phyloP scores from a whole-genome alignment of 2,888 invertebrate species.

The Alsophila aescularia region DNA sequence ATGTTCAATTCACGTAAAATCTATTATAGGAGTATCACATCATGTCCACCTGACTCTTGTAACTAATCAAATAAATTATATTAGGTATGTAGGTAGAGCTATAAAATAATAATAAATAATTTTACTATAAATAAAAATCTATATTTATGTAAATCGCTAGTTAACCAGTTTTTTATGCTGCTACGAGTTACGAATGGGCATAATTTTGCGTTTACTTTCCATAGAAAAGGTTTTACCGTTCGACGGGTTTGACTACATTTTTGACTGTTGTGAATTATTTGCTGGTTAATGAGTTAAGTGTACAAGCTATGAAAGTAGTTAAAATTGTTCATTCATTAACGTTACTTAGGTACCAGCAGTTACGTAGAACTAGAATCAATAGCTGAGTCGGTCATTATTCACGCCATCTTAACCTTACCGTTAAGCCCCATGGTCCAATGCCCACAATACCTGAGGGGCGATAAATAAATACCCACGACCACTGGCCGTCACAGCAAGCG shows the following conservation, averaged over 20 bases:
- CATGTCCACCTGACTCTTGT: not conserved
- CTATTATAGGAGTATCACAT: not conserved
- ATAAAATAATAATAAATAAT: slow-evolving; percentile 11
- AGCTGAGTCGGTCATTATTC: slow-evolving; percentile 43
- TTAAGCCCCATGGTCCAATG: slow-evolving; percentile 42
- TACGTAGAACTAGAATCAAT: slow-evolving; percentile 30
- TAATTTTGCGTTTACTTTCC: not conserved
- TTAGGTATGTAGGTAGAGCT: slow-evolving; percentile 7
- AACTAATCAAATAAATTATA: not conserved
- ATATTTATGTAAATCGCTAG: not conserved
- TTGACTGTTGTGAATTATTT: not conserved
- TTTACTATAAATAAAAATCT: slow-evolving; percentile 1
- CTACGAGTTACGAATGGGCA: not conserved
- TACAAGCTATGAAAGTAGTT: not conserved
- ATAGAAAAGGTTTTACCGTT: not conserved
- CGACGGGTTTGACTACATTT: not conserved
- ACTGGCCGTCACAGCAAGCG: slow-evolving; percentile 11
- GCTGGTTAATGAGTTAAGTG: not conserved
- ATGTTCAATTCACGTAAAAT: not conserved
- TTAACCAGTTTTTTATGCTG: not conserved
- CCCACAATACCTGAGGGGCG: slow-evolving; percentile 38
- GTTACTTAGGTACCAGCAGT: slow-evolving; percentile 13
- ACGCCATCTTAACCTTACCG: slow-evolving; percentile 43
- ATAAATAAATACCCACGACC: slow-evolving; percentile 38
- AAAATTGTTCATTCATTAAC: not conserved